Conservation (phyloP, 2,888 invertebrate species). For the Pseudanteris insignis region DNA sequence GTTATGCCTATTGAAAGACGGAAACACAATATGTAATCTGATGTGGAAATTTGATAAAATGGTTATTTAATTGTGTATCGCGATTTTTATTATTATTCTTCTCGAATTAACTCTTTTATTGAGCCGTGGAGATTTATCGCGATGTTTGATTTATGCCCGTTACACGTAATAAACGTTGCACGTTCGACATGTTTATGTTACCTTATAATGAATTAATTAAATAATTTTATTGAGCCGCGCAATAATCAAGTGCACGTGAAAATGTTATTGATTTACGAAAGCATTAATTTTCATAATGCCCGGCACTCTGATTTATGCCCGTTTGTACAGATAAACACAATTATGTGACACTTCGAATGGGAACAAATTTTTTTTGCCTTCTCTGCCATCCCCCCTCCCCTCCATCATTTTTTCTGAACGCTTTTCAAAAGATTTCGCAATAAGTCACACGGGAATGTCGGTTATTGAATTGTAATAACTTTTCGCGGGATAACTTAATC, state of each 20-base stretch:
- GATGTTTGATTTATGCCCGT: slow-evolving; percentile 22
- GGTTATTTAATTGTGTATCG: slow-evolving; percentile 27
- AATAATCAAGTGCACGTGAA: slow-evolving; percentile 7
- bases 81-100: slow-evolving; percentile 8
- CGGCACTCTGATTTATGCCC: too few species aligned
- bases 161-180: neutral
- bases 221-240: slow-evolving; percentile 6
- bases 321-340: too few species aligned
- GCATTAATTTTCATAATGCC: neutral
- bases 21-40: slow-evolving; percentile 13
- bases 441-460: too few species aligned
- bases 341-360: too few species aligned
- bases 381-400: too few species aligned
- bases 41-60: slow-evolving; percentile 33
- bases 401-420: too few species aligned
- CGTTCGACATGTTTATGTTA: slow-evolving; percentile 13
- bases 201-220: slow-evolving; percentile 19
- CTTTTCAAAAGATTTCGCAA: too few species aligned
- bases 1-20: slow-evolving; percentile 6
- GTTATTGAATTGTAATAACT: too few species aligned
- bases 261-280: neutral
- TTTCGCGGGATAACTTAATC: too few species aligned
- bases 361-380: too few species aligned
- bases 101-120: slow-evolving; percentile 1
- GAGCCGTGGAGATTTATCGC: slow-evolving; percentile 20